Base-by-base conservation (phyloP, 2,888 invertebrate genomes). In the Rhingia rostrata region DNA sequence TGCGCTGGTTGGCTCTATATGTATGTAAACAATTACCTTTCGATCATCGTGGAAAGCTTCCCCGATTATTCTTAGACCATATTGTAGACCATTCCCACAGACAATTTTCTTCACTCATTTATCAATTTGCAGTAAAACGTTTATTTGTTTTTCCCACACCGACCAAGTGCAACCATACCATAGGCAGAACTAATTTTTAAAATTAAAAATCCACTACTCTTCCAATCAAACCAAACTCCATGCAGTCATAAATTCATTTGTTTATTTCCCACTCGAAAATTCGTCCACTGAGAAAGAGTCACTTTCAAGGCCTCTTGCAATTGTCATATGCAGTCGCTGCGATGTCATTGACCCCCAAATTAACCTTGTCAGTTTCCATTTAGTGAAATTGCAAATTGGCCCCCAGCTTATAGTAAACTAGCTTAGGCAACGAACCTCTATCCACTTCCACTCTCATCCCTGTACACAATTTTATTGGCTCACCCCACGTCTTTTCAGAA, bases 341-440 rank as follows among this genome's bases (percentile, higher is more conserved):
- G 41, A 14, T 73, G 58, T 53, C 80, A 80, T 7, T 74, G 56
- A 74, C 70, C 80, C 56, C 61, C 64, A 39, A 80, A 80, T 84
- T 84, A 84, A 80, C 74, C 74, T 64, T 61, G 84, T 74, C 80
- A 74, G 54, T 49, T 74, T 75, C 37, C 56, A 74, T 80, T 74
- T 61, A 69, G 56, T n/a, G 14, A 64, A 56, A 66, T 80, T 84
- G 75, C 74, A 75, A 80, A 84, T 80, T 84, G 47, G 74, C 49
- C 74, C 63, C 41, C 47, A 73, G 70, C 60, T 70, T 47, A n/a
- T 61, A 61, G 56, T 37, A 51, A 70, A 43, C 53, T n/a, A 49
- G 33, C 60, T 58, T 30, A n/a, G 58, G 4, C 35, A 78, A 49
- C 22, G 35, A n/a, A 64, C 39, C 70, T 64, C 64, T 56, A 69